phyloP scores from a whole-genome alignment of 2,888 invertebrate species.

The Argyresthia goedartella region DNA sequence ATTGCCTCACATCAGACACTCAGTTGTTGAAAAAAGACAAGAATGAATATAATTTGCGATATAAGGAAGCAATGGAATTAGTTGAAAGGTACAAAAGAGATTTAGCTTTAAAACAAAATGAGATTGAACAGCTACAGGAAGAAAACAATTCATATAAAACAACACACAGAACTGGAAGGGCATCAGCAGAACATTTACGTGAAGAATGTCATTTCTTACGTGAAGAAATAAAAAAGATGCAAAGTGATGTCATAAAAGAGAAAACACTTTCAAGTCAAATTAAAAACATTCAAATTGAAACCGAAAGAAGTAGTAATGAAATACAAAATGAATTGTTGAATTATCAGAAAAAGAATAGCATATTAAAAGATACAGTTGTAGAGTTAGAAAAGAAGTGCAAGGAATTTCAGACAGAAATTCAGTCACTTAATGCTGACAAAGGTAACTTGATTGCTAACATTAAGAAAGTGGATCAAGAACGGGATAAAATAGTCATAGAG shows the following conservation, averaged over 20 bases:
- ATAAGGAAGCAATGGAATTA: conserved; percentile 44
- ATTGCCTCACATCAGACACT: conserved; percentile 37
- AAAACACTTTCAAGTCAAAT: conserved; percentile 60
- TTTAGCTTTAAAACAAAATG: conserved; percentile 47
- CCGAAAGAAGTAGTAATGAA: conserved; percentile 78
- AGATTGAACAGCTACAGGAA: conserved; percentile 52
- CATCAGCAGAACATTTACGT: conserved; percentile 49
- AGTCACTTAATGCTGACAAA: conserved; percentile 74
- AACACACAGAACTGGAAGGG: conserved; percentile 51
- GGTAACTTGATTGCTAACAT: conserved; percentile 73
- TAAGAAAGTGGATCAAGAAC: conserved; percentile 77
- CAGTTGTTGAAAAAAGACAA: conserved; percentile 46
- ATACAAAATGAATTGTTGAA: conserved; percentile 76
- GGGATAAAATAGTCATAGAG: conserved; percentile 75
- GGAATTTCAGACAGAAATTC: conserved; percentile 72
- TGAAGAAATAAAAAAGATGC: conserved; percentile 57
- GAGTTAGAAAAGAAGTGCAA: conserved; percentile 71
- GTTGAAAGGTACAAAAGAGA: conserved; percentile 54
- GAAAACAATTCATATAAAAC: conserved; percentile 61
- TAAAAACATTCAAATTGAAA: conserved; percentile 82
- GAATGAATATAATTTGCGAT: conserved; percentile 46
- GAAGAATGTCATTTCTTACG: conserved; percentile 55
- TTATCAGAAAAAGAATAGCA: conserved; percentile 74
- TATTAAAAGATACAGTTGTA: conserved; percentile 70
- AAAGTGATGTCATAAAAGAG: conserved; percentile 58